Evolutionary conservation across 1,140 invertebrate species (phyloP).

Genomic region (Notospermus geniculatus): DNA sequence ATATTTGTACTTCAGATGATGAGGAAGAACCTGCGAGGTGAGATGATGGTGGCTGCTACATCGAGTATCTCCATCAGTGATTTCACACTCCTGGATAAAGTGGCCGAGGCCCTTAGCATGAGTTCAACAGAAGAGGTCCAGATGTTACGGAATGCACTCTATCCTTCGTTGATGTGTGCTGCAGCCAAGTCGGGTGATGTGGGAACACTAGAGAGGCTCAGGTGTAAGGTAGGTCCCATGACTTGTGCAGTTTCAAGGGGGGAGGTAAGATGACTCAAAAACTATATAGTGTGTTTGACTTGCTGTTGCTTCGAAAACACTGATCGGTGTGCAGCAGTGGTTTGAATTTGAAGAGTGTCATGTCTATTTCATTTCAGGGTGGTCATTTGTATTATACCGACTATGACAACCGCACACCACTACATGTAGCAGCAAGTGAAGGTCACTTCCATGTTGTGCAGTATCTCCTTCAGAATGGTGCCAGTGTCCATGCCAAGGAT

Average conservation of each 20-base stretch:
- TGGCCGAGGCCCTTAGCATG: conserved; percentile 38
- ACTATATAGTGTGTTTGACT: no score
- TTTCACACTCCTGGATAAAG: conserved; percentile 41
- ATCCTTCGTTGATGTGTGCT: conserved; percentile 73
- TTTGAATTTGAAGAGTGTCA: no score
- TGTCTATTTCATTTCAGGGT: conserved; percentile 27
- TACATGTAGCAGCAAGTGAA: conserved; percentile 76
- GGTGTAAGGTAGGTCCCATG: conserved; percentile 47
- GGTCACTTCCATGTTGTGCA: conserved; percentile 70
- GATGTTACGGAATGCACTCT: conserved; percentile 71
- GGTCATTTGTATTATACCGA: conserved; percentile 70
- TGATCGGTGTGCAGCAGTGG: no score
- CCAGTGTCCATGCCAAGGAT: conserved; percentile 78
- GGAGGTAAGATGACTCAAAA: no score
- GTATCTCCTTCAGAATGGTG: conserved; percentile 75
- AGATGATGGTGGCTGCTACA: conserved; percentile 59
- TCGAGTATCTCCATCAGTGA: conserved; percentile 23
- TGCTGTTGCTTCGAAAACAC: no score
- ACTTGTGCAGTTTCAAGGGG: no score
- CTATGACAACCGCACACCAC: conserved; percentile 74
- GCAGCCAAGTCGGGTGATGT: conserved; percentile 69
- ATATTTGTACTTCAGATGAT: conserved; percentile 67
- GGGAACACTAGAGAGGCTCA: conserved; percentile 56
- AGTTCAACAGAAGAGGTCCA: conserved; percentile 62
- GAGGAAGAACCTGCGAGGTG: conserved; percentile 71